A percentile compares a stretch with the other conserved stretches of the same genome.
These are phyloP conservation scores for Dicerorhinus sumatrensis DNA, from an alignment of 2,113 vertebrate genomes.

Conservation along the genomic window DNA sequence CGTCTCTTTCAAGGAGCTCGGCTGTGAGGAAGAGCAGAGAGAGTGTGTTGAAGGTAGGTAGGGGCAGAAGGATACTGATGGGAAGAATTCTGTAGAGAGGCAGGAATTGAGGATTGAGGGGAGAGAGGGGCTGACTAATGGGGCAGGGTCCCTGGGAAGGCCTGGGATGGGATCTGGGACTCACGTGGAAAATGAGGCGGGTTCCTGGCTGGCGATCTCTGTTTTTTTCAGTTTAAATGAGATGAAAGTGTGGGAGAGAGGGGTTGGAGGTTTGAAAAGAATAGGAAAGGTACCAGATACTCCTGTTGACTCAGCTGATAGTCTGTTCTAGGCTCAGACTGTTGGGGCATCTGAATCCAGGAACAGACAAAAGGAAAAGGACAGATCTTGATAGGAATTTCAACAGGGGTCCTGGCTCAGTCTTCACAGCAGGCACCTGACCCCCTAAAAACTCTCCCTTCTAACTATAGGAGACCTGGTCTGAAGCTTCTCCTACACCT, in stretches of 20 bases:
- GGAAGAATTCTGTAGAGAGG: neutral
- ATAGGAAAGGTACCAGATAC: neutral
- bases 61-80: too few relatives aligned
- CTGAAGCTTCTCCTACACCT: neutral
- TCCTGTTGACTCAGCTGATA: neutral
- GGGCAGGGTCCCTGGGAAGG: too few relatives aligned
- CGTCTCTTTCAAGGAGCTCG: neutral
- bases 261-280: neutral
- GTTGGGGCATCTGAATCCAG: too few relatives aligned
- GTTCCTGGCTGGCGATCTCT: neutral
- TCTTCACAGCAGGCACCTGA: neutral
- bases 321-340: neutral
- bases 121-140: neutral
- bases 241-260: neutral
- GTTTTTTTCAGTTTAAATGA: neutral
- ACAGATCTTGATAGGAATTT: neutral
- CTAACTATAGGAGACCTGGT: neutral
- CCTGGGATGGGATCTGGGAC: neutral
- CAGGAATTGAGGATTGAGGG: neutral
- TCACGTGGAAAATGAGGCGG: neutral
- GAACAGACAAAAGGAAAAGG: neutral
- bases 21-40: neutral
- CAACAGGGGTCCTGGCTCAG: neutral
- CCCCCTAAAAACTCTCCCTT: neutral
- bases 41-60: neutral